Evolutionary conservation across 2,797 vertebrate species (phyloP).

Genomic region (Pseudochirops corinnae): DNA sequence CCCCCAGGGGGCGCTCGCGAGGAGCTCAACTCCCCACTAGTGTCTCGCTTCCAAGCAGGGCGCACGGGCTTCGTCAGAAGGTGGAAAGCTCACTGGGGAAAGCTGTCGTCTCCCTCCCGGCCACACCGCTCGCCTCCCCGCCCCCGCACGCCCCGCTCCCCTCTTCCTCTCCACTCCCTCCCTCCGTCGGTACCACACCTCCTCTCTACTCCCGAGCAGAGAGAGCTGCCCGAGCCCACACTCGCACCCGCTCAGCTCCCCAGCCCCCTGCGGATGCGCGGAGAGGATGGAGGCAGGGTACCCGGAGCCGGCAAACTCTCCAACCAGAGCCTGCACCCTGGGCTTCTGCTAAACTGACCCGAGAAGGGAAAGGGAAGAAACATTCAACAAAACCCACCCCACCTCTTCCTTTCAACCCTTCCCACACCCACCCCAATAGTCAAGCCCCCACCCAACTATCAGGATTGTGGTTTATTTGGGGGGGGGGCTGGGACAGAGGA

Average conservation of each 20-base stretch:
- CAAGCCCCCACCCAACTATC: slow-evolving; percentile 7
- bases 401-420: neutral
- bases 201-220: slow-evolving; percentile 61
- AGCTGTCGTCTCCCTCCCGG: slow-evolving; percentile 63
- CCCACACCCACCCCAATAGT: slow-evolving; percentile 9
- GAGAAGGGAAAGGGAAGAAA: slow-evolving; percentile 2
- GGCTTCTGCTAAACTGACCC: slow-evolving; percentile 57
- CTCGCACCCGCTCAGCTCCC: slow-evolving; percentile 25
- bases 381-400: neutral
- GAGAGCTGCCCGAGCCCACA: slow-evolving; percentile 25
- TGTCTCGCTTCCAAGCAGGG: slow-evolving; percentile 56
- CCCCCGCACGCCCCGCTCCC: neutral
- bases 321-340: slow-evolving; percentile 32
- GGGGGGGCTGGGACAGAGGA: slow-evolving; percentile 37
- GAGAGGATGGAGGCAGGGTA: slow-evolving; percentile 78
- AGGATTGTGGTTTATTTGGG: slow-evolving; percentile 31
- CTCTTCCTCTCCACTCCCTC: slow-evolving; percentile 16
- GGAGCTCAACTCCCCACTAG: slow-evolving; percentile 36
- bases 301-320: slow-evolving; percentile 74
- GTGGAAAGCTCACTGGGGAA: slow-evolving; percentile 66
- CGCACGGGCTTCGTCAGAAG: slow-evolving; percentile 78
- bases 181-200: slow-evolving; percentile 31
- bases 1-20: slow-evolving; percentile 83
- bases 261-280: slow-evolving; percentile 54
- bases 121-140: neutral